phyloP scores from a whole-genome alignment of 2,888 invertebrate genomes.

The Heliconius ethilla region DNA sequence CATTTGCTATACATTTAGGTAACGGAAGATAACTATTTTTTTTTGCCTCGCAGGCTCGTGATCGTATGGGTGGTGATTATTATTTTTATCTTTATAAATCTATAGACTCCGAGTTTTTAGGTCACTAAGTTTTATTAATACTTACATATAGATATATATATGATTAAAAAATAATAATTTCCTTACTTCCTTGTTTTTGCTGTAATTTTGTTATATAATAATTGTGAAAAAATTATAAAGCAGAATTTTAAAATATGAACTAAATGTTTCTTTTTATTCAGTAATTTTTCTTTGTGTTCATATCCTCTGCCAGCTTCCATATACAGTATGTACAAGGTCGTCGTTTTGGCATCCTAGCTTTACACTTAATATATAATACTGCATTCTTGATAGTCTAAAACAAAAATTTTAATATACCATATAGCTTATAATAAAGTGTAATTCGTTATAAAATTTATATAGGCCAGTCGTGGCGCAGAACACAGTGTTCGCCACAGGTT shows the following conservation, averaged over 20 bases:
- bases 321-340: constrained; percentile 14
- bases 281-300: background rate
- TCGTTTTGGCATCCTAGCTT: constrained; percentile 28
- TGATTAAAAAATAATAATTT: background rate
- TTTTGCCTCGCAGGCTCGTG: background rate
- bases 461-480: too few relatives aligned
- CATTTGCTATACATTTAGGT: background rate
- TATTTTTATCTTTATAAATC: too few relatives aligned
- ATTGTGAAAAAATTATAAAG: too few relatives aligned
- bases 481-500: too few relatives aligned
- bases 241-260: background rate
- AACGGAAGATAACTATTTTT: background rate
- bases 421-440: background rate
- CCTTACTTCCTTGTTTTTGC: too few relatives aligned
- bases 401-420: background rate
- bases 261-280: background rate
- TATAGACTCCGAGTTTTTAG: too few relatives aligned
- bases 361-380: constrained; percentile 28
- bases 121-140: background rate
- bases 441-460: background rate
- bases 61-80: too few relatives aligned
- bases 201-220: too few relatives aligned
- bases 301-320: background rate
- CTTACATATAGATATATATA: too few relatives aligned
- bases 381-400: background rate